Evolutionary conservation across 1,140 invertebrate species (phyloP).

Genomic region (Drosophila punjabiensis): DNA sequence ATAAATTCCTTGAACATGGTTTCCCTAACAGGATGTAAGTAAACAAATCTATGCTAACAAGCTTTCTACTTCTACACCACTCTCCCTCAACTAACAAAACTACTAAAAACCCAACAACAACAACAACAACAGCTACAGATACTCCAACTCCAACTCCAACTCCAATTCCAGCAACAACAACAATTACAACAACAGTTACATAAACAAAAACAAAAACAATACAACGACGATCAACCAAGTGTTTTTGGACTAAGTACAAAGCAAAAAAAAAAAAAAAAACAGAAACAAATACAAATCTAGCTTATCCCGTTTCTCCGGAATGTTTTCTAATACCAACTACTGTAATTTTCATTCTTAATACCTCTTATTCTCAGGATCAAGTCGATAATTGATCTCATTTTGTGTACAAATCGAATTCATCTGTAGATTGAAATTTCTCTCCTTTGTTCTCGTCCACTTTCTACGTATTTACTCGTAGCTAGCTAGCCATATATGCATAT

Average conservation of each 20-base stretch:
- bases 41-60: constrained; percentile 60
- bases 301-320: constrained; percentile 36
- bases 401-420: constrained; percentile 40
- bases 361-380: constrained; percentile 46
- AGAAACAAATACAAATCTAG: constrained; percentile 25
- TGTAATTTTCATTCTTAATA: constrained; percentile 29
- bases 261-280: not conserved
- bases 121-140: constrained; percentile 7
- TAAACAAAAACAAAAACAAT: constrained; percentile 10
- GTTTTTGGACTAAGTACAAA: constrained; percentile 31
- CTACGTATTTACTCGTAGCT: constrained; percentile 31
- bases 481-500: constrained; percentile 14
- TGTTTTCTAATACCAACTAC: constrained; percentile 26
- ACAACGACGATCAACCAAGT: constrained; percentile 22
- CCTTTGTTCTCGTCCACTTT: constrained; percentile 29
- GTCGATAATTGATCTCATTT: constrained; percentile 48
- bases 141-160: constrained; percentile 3
- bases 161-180: constrained; percentile 23
- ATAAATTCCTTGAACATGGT: constrained; percentile 69
- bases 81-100: constrained; percentile 29
- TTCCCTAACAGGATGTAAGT: constrained; percentile 77
- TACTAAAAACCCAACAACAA: constrained; percentile 20
- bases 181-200: constrained; percentile 12
- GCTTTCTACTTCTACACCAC: constrained; percentile 39
- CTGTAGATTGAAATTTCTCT: constrained; percentile 43